These are phyloP conservation scores for Parauchenoglanis punctatus DNA, from an alignment of 2,797 vertebrate species.

Conservation along the genomic window DNA sequence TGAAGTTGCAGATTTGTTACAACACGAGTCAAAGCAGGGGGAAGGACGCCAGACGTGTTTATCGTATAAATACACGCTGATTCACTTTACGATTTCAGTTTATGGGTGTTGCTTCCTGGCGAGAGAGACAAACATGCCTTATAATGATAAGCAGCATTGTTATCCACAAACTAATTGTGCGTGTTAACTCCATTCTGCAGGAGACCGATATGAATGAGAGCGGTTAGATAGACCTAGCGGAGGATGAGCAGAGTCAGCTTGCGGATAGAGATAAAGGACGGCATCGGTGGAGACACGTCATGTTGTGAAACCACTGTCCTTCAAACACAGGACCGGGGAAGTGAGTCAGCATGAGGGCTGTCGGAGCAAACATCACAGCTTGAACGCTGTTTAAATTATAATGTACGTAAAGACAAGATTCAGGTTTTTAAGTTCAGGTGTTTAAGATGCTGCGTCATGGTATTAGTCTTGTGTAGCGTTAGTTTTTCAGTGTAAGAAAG, in stretches of 20 bases:
- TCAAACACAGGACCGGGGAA: slow-evolving; percentile 26
- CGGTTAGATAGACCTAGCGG: background rate
- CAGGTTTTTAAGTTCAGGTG: background rate
- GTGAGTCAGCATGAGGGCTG: slow-evolving; percentile 28
- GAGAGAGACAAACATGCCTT: slow-evolving; percentile 4
- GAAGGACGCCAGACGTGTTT: slow-evolving; percentile 19
- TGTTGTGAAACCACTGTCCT: slow-evolving; percentile 19
- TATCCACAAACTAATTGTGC: slow-evolving; percentile 34
- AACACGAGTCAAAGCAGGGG: background rate
- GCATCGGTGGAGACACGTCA: background rate
- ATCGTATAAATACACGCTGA: slow-evolving; percentile 40
- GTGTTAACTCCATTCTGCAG: slow-evolving; percentile 19
- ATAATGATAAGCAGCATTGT: slow-evolving; percentile 41
- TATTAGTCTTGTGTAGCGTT: background rate
- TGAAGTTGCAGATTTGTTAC: slow-evolving; percentile 3
- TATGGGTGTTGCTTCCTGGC: background rate
- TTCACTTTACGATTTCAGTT: slow-evolving; percentile 21
- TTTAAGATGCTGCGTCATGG: background rate
- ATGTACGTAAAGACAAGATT: background rate
- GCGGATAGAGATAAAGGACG: slow-evolving; percentile 28
- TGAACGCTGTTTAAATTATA: too few relatives aligned
- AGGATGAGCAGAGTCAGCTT: background rate
- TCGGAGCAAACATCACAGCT: background rate
- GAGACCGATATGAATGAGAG: slow-evolving; percentile 13
- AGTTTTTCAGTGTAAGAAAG: background rate